These are phyloP conservation scores for Bedellia somnulentella DNA, from an alignment of 2,888 invertebrate genomes.

Conservation along the genomic window DNA sequence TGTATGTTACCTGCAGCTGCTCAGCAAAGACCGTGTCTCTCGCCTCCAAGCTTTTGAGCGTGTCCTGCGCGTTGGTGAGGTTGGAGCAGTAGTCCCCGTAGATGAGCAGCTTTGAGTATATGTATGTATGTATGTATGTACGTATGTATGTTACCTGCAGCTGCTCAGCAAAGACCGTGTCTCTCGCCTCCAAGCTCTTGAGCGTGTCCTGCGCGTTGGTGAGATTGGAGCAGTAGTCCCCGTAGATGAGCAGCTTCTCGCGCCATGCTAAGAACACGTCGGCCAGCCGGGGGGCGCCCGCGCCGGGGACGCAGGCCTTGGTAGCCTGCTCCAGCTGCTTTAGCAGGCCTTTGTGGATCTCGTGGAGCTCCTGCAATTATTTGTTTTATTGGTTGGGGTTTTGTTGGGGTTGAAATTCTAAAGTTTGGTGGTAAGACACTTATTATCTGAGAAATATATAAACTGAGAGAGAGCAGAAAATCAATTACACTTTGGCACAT, in stretches of 20 bases:
- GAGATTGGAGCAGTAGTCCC: constrained; percentile 94
- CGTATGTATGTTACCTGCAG: no score
- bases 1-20: constrained; percentile 70
- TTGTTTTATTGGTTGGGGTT: no score
- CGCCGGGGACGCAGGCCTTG: constrained; percentile 57
- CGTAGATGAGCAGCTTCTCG: constrained; percentile 89
- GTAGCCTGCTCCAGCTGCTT: constrained; percentile 78
- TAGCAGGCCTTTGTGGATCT: constrained; percentile 84
- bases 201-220: constrained; percentile 85
- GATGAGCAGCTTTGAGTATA: constrained; percentile 84
- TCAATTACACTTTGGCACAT: no score
- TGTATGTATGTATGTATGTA: no score
- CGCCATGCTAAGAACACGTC: constrained; percentile 90
- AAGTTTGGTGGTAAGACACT: no score
- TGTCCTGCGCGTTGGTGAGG: constrained; percentile 82
- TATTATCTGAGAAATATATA: background rate
- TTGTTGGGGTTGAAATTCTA: no score
- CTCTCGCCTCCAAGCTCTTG: constrained; percentile 72
- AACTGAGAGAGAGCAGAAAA: constrained; percentile 4
- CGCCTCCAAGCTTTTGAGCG: constrained; percentile 75
- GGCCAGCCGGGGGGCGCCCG: constrained; percentile 59
- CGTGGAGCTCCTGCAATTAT: constrained; percentile 79
- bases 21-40: constrained; percentile 67
- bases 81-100: constrained; percentile 97
- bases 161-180: constrained; percentile 66